These are phyloP conservation scores for Apogon hyalosoma DNA, from an alignment of 2,797 vertebrate genomes.

Conservation along the genomic window DNA sequence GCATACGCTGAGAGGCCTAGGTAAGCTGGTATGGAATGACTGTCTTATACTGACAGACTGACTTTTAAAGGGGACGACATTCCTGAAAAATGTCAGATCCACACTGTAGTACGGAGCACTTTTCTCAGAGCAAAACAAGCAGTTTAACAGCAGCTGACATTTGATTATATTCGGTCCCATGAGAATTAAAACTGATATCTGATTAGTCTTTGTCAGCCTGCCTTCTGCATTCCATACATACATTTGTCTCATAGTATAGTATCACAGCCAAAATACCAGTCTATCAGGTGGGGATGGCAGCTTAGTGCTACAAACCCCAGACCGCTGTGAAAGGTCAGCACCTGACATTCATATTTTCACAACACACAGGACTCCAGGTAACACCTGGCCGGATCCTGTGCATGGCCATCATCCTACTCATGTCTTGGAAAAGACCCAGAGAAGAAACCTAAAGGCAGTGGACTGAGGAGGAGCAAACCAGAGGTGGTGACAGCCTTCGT, in stretches of 20 bases:
- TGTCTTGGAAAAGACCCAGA: constrained; percentile 49
- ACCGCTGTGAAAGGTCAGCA: constrained; percentile 53
- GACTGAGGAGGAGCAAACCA: not conserved
- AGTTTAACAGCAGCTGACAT: too few relatives aligned
- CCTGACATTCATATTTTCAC: constrained; percentile 52
- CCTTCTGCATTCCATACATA: constrained; percentile 13
- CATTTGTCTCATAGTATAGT: constrained; percentile 21
- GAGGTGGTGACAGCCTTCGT: constrained; percentile 9
- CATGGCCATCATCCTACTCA: constrained; percentile 51
- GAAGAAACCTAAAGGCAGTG: constrained; percentile 33
- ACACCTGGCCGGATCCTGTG: constrained; percentile 41
- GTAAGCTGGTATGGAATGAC: too few relatives aligned
- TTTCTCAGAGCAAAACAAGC: too few relatives aligned
- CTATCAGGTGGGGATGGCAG: constrained; percentile 36
- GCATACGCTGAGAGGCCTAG: too few relatives aligned
- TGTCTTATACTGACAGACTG: too few relatives aligned
- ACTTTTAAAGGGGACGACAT: too few relatives aligned
- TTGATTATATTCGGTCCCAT: too few relatives aligned
- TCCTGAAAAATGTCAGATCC: too few relatives aligned
- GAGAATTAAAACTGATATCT: too few relatives aligned
- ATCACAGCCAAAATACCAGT: constrained; percentile 33
- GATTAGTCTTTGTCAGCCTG: constrained; percentile 6
- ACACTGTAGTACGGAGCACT: too few relatives aligned
- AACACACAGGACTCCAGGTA: constrained; percentile 51
- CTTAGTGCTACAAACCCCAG: constrained; percentile 59